phyloP scores from a whole-genome alignment of 2,888 invertebrate species.

The Frankliniella intonsa region DNA sequence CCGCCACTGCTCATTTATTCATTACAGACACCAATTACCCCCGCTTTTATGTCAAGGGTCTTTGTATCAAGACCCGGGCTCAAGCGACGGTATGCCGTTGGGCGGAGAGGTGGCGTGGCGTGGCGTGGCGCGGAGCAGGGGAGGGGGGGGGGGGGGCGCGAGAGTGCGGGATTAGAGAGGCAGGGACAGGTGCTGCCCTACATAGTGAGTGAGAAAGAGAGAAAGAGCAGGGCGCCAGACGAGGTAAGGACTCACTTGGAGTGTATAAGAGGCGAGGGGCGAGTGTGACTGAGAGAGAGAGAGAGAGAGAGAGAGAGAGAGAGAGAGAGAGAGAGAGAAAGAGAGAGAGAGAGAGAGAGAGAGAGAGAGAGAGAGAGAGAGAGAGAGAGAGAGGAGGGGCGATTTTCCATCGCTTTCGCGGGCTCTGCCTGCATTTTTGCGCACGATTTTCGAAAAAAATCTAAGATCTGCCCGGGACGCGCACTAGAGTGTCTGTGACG shows the following conservation, averaged over 20 bases:
- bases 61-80: slow-evolving; percentile 16
- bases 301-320: neutral
- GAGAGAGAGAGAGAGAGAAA: neutral
- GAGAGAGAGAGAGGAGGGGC: neutral
- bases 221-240: neutral
- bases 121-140: neutral
- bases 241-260: neutral
- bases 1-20: slow-evolving; percentile 19
- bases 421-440: too few relatives aligned
- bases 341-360: too few relatives aligned
- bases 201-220: neutral
- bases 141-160: neutral
- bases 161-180: neutral
- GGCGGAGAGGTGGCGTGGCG: neutral
- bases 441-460: too few relatives aligned
- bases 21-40: slow-evolving; percentile 26
- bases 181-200: slow-evolving; percentile 11
- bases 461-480: too few relatives aligned
- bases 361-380: too few relatives aligned
- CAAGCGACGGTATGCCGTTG: neutral
- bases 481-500: too few relatives aligned
- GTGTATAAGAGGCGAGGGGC: neutral
- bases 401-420: neutral
- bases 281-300: neutral
- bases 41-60: slow-evolving; percentile 24